Evolutionary conservation across 2,113 vertebrate species (phyloP).

Genomic region (Kryptolebias marmoratus): DNA sequence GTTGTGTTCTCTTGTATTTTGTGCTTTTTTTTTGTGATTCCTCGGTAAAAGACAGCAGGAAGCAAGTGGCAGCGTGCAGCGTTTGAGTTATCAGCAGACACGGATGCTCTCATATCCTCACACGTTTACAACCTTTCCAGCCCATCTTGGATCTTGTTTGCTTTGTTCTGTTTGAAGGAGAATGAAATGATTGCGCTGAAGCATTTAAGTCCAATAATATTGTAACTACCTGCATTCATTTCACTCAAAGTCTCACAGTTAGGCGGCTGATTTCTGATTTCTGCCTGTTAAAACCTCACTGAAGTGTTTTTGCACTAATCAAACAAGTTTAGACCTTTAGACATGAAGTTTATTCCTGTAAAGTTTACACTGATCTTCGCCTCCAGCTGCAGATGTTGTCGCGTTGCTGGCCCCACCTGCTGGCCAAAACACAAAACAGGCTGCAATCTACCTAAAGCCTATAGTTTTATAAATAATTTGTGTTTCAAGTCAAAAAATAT

Average conservation of each 20-base stretch:
- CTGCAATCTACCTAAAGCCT: background rate
- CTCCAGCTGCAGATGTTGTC: background rate
- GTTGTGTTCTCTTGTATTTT: conserved; percentile 22
- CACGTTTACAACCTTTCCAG: conserved; percentile 1
- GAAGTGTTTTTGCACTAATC: no score
- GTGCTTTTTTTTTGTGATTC: conserved; percentile 8
- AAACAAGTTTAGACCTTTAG: no score
- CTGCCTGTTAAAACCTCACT: no score
- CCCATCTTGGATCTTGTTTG: background rate
- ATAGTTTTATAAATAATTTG: background rate
- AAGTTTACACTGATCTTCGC: background rate
- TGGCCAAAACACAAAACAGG: background rate
- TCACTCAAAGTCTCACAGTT: background rate
- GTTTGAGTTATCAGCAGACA: background rate
- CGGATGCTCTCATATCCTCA: conserved; percentile 14
- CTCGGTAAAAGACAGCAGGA: conserved; percentile 22
- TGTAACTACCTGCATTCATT: background rate
- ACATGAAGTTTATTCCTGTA: no score
- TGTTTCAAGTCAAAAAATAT: background rate
- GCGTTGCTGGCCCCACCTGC: background rate
- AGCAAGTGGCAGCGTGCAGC: conserved; percentile 56
- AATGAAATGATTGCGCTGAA: background rate
- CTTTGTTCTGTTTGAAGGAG: background rate
- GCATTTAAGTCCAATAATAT: no score
- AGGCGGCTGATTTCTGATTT: no score